Percentiles rank a stretch among this genome's conserved stretches.
These are phyloP conservation scores for Calyptomena viridis DNA, from an alignment of 2,113 vertebrate genomes.

Conservation along the genomic window DNA sequence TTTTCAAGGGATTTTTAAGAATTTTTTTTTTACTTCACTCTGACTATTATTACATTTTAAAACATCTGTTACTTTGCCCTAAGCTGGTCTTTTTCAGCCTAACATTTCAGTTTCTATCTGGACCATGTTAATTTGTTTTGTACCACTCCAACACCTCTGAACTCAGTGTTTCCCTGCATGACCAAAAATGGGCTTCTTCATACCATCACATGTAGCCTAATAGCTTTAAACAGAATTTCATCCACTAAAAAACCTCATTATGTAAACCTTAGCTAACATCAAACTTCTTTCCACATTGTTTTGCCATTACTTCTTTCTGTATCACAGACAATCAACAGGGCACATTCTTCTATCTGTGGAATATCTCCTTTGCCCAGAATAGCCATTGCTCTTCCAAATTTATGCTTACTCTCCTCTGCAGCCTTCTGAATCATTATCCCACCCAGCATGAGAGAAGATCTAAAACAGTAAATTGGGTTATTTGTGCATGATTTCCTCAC, in stretches of 20 bases:
- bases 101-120: neutral
- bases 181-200: neutral
- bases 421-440: neutral
- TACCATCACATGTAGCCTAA: neutral
- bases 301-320: neutral
- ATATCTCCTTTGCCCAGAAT: neutral
- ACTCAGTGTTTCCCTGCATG: neutral
- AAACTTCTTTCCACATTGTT: neutral
- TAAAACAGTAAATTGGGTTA: neutral
- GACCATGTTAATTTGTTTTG: neutral
- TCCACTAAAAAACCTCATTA: neutral
- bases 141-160: neutral
- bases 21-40: neutral
- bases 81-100: neutral
- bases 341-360: neutral
- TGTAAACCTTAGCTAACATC: neutral
- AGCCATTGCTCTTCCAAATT: neutral
- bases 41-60: neutral
- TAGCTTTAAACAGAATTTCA: neutral
- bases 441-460: neutral
- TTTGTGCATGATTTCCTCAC: neutral
- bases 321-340: neutral
- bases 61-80: neutral
- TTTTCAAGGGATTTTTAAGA: neutral
- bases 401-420: neutral